Evolutionary conservation across 2,888 invertebrate genomes (phyloP).

Genomic region (Coenonympha arcania): DNA sequence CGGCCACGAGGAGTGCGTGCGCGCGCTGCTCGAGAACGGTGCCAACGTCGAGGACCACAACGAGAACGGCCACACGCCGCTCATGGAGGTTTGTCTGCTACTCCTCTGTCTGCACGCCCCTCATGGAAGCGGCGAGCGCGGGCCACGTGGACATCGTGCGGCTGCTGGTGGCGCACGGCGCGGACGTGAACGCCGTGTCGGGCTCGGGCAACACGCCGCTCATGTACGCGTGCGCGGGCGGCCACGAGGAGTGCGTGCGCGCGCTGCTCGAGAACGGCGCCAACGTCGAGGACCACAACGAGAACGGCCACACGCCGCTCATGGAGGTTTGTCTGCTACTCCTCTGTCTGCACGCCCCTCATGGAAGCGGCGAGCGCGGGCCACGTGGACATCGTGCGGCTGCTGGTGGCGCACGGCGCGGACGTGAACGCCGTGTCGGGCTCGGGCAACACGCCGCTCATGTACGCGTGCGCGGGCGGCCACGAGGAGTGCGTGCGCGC

Average conservation of each 20-base stretch:
- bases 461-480: slow-evolving; percentile 96
- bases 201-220: slow-evolving; percentile 93
- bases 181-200: slow-evolving; percentile 77
- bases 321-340: slow-evolving; percentile 95
- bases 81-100: slow-evolving; percentile 83
- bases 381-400: slow-evolving; percentile 91
- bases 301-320: slow-evolving; percentile 98
- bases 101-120: too few relatives aligned
- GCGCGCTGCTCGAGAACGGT: slow-evolving; percentile 88
- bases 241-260: slow-evolving; percentile 93
- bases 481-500: slow-evolving; percentile 94
- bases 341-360: too few relatives aligned
- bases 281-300: slow-evolving; percentile 98
- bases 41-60: slow-evolving; percentile 99
- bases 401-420: slow-evolving; percentile 90
- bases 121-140: slow-evolving; percentile 98
- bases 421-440: slow-evolving; percentile 77
- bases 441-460: slow-evolving; percentile 94
- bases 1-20: slow-evolving; percentile 94
- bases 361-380: slow-evolving; percentile 99
- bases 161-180: slow-evolving; percentile 89
- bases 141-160: slow-evolving; percentile 95
- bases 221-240: slow-evolving; percentile 96
- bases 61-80: slow-evolving; percentile 98
- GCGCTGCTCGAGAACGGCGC: slow-evolving; percentile 91